Evolutionary conservation across 2,797 vertebrate genomes (phyloP).

Genomic region (Synanceia verrucosa): DNA sequence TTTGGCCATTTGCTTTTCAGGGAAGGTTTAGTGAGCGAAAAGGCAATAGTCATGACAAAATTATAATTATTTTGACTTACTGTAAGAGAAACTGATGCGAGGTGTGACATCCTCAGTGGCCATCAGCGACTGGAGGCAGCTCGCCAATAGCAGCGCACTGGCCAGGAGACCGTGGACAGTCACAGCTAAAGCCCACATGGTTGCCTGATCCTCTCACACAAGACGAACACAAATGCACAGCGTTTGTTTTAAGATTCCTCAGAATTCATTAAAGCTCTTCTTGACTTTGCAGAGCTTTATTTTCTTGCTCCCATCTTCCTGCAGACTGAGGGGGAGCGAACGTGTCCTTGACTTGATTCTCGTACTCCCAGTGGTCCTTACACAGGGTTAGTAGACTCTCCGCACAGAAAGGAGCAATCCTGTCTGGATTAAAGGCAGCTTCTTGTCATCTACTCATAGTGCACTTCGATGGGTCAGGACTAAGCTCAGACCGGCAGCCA

Average conservation of each 20-base stretch:
- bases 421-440: conserved; percentile 61
- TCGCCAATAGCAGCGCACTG: conserved; percentile 60
- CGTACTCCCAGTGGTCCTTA: conserved; percentile 67
- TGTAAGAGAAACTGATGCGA: conserved; percentile 88
- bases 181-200: conserved; percentile 73
- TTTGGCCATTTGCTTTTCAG: not conserved
- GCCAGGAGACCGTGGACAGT: conserved; percentile 59
- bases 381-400: conserved; percentile 57
- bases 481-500: conserved; percentile 51
- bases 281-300: conserved; percentile 49
- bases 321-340: conserved; percentile 43
- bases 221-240: conserved; percentile 39
- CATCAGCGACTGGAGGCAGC: conserved; percentile 49
- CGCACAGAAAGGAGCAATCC: conserved; percentile 56
- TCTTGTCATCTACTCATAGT: conserved; percentile 62
- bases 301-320: conserved; percentile 66
- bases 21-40: not conserved
- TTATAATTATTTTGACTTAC: conserved; percentile 77
- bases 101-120: conserved; percentile 77
- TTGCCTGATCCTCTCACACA: conserved; percentile 47
- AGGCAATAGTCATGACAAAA: not conserved
- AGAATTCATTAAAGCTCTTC: conserved; percentile 68
- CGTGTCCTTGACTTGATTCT: conserved; percentile 68
- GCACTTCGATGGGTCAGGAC: conserved; percentile 29
- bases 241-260: conserved; percentile 64